A percentile compares a stretch with the other conserved stretches of the same genome.
Evolutionary conservation across 2,113 vertebrate species (phyloP).

Genomic region (Mobula hypostoma): DNA sequence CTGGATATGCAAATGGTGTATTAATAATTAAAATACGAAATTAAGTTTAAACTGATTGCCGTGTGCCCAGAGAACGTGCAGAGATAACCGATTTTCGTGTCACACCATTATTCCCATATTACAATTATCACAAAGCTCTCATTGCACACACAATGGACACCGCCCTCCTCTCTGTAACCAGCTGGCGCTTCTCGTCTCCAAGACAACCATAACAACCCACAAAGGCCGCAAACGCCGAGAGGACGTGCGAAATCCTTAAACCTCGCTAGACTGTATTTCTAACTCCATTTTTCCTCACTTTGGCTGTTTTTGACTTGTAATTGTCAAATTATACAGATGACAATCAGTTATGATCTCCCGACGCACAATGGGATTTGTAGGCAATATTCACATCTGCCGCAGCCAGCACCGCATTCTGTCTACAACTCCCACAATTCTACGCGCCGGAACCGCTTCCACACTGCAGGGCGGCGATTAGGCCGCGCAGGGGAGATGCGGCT

Average conservation of each 20-base stretch:
- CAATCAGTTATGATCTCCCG: neutral
- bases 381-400: too few relatives aligned
- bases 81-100: too few relatives aligned
- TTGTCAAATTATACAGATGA: neutral
- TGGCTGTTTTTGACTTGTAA: too few relatives aligned
- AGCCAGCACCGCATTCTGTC: neutral
- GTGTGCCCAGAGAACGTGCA: neutral
- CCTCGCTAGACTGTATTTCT: too few relatives aligned
- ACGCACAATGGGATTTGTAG: neutral
- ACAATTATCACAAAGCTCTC: neutral
- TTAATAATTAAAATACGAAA: neutral
- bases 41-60: neutral
- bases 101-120: neutral
- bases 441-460: neutral
- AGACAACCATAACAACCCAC: neutral
- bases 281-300: neutral
- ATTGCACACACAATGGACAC: neutral
- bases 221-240: neutral
- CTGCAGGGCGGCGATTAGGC: slow-evolving; percentile 2
- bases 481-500: neutral
- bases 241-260: neutral
- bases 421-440: neutral
- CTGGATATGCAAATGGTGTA: neutral
- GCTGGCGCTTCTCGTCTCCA: neutral
- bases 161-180: neutral